Base-by-base conservation (phyloP, 1,140 invertebrate species). In the Zophobas atratus region DNA sequence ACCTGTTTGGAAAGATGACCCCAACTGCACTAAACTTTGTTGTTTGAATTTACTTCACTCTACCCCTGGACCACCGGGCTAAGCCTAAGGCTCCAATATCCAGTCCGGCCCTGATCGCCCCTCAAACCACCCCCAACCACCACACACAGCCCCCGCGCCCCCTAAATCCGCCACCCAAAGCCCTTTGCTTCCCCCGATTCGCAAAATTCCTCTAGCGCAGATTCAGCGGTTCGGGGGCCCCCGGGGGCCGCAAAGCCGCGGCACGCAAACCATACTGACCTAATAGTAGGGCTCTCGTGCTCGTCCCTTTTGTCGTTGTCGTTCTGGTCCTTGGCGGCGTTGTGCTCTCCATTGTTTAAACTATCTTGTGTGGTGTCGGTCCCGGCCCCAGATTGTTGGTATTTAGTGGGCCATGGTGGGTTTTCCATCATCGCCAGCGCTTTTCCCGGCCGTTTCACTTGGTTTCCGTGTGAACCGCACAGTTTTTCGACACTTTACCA, bases 381-480 rank as follows among this genome's bases (percentile, higher is more conserved):
- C 78, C 73, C 77, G 77, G 80, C 79, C 80, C 80, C 81, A 82
- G 80, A 82, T 82, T 83, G 80, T 81, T 80, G 83, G 77, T 82
- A 82, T 82, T 85, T 80, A 48, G 80, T 74, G 71, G 82, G 76
- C 84, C 84, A 83, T 84, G 77, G 79, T 81, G 81, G 81, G 60
- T 80, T 79, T 80, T 85, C 84, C 84, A 85, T 85, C 76, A 56
- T 80, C 57, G 74, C 71, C 77, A 43, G 67, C 53, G 43, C 36
- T 77, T 60, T 75, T 71, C 63, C 36, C 53, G 75, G 46, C 6
- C 8, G 70, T 76, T 78, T 79, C 75, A 83, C 48, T 79, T 60
- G 77, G 43, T 81, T 82, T 76, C 74, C 35, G 56, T 67, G 56
- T 39, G 36, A 77, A 78, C 75, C 76, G 67, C 75, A 83, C 82